These are phyloP conservation scores for Nomia melanderi DNA, from an alignment of 1,140 invertebrate genomes.

Conservation along the genomic window DNA sequence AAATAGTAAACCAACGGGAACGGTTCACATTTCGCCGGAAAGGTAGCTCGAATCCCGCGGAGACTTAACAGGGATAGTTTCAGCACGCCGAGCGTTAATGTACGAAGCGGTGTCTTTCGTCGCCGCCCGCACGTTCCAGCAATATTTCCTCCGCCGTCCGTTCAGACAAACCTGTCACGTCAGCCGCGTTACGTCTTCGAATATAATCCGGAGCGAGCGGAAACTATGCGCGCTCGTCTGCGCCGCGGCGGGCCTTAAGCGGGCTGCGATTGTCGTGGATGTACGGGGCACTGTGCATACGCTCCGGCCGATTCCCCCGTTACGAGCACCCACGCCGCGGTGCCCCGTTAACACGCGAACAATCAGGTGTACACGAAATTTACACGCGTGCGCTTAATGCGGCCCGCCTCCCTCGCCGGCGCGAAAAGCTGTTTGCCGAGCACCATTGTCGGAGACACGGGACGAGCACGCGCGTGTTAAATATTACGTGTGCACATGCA, in stretches of 20 bases:
- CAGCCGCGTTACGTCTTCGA: conserved; percentile 16
- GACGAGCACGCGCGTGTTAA: conserved; percentile 53
- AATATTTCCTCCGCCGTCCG: neutral
- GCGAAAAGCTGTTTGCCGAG: conserved; percentile 63
- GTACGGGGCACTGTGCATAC: conserved; percentile 40
- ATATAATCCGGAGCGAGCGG: conserved; percentile 13
- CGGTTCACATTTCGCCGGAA: too few relatives aligned
- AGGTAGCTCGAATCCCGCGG: too few relatives aligned
- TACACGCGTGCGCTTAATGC: conserved; percentile 64
- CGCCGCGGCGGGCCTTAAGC: conserved; percentile 26
- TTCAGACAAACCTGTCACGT: conserved; percentile 1
- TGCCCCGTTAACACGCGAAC: conserved; percentile 56
- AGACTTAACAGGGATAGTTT: too few relatives aligned
- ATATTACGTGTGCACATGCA: conserved; percentile 56
- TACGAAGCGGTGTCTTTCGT: too few relatives aligned
- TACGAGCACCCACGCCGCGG: conserved; percentile 14
- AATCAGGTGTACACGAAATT: conserved; percentile 62
- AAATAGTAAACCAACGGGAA: too few relatives aligned
- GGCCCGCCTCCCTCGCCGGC: conserved; percentile 50
- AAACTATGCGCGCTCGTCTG: conserved; percentile 19
- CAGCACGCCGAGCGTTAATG: too few relatives aligned
- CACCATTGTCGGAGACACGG: conserved; percentile 55
- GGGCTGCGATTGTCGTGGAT: conserved; percentile 49
- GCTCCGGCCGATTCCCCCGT: conserved; percentile 42
- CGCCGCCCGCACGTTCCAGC: too few relatives aligned